Base-by-base conservation (phyloP, 2,113 vertebrate genomes). In the Rhinichthys klamathensis region DNA sequence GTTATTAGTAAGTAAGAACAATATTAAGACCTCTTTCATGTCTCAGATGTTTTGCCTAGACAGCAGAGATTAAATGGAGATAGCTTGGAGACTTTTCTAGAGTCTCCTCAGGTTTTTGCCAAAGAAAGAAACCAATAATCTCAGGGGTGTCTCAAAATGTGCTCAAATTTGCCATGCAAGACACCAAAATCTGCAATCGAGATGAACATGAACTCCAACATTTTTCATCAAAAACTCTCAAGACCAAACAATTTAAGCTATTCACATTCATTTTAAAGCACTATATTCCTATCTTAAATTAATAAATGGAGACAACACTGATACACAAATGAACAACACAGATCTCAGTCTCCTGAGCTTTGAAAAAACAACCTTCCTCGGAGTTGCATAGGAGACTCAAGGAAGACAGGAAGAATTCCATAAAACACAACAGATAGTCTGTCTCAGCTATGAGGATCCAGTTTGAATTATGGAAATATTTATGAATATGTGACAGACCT, bases 341-440 rank as follows among this genome's bases (percentile, higher is more conserved):
- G 32, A 69, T 38, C 18, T 38, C 32, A 23, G 35, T 76, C 46
- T 32, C 73, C 13, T 18, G 46, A 51, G 73, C 46, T 51, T 51
- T 21, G 7, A 60, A 38, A n/a, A n/a, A 25, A 78, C 10, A 56
- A n/a, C 32, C 12, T 56, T 56, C 54, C 54, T 56, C 75, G 38
- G 51, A 11, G 32, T 21, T 23, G 11, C 49, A 77, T 23, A 21
- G 9, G n/a, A 23, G 46, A 49, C 73, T 54, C 67, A 12, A 61
- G 58, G 32, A 70, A 70, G 67, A 35, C 32, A 76, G 73, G 73
- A 76, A 76, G 73, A 76, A 30, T 32, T 54, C 46, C 30, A 78
- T 41, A 78, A 60, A 78, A 78, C 18, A 15, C 76, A 78, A 60
- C 76, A 78, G 76, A 78, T 78, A 32, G 76, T 60, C 75, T 35